Base-by-base conservation (phyloP, 2,113 vertebrate species). In the Corydoras maculifer region DNA sequence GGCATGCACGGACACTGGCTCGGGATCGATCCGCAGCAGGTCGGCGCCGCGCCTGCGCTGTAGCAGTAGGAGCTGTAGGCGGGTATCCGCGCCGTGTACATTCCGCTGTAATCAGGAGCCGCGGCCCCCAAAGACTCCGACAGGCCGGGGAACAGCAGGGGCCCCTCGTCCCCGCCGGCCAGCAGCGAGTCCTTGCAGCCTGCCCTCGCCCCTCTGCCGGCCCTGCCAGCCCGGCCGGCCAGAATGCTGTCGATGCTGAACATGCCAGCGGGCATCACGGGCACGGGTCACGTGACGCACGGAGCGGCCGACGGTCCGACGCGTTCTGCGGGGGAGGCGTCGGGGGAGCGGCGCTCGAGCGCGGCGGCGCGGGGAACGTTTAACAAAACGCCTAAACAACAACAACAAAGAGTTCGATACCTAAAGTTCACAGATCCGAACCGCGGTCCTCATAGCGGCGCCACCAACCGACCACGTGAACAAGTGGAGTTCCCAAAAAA, bases 231-330 rank as follows among this genome's bases (percentile, higher is more conserved):
- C 86, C 95, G 90, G 62, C 90, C 93, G 82, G 96, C 94, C 87
- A 98, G 87, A 84, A 98, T 98, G 80, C 93, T 98, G 90, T 98
- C 96, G 85, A 98, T 98, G 89, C 93, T 98, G 88, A 98, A 98
- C 96, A 98, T 97, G 87, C 92, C 93, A 82, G 92, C 92, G 84
- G 94, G 94, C 95, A 97, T 97, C 87, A 75, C 71, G 59, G n/a
- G 58, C 87, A 72, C 69, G 29, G 55, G 59, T 25, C 18, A 63
- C 18, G 62, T 15, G 10, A 8, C 25, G 9, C 31, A 12, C 11
- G 9, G 60, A 31, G 54, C 12, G 53, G 35, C 43, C 31, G 5
- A 72, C 4, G 35, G 35, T 43, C 7, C 35, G 7, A 43, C 35
- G 35, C 35, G 35, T 25, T 25, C 18, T 25, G 18, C 18, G 18